These are phyloP conservation scores for Drosophila seclusa DNA, from an alignment of 2,888 invertebrate genomes.

Conservation along the genomic window DNA sequence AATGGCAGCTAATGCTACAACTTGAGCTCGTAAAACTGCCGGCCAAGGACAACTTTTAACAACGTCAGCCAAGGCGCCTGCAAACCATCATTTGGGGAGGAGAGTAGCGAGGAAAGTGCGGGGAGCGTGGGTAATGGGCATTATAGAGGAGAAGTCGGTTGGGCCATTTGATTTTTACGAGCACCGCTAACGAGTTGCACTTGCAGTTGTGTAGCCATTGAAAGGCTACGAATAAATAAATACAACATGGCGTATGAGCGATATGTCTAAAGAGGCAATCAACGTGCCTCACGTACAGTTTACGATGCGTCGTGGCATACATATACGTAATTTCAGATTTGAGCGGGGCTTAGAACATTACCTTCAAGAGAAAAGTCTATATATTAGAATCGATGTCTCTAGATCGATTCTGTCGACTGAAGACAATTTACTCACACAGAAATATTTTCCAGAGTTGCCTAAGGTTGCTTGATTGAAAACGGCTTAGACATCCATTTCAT, in stretches of 20 bases:
- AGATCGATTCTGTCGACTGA: not conserved
- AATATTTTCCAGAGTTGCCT: no score
- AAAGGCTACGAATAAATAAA: slow-evolving; percentile 53
- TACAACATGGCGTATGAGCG: slow-evolving; percentile 65
- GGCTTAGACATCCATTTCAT: not conserved
- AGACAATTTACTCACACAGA: no score
- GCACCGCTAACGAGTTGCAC: slow-evolving; percentile 69
- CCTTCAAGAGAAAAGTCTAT: not conserved
- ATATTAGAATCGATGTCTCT: not conserved
- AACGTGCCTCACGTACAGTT: slow-evolving; percentile 29
- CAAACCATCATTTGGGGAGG: not conserved
- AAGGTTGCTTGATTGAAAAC: not conserved
- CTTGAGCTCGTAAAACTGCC: slow-evolving; percentile 69
- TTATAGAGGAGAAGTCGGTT: slow-evolving; percentile 10
- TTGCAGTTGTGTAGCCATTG: slow-evolving; percentile 55
- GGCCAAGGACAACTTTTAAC: slow-evolving; percentile 71
- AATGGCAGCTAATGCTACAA: slow-evolving; percentile 65
- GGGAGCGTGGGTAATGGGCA: not conserved
- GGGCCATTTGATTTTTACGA: slow-evolving; percentile 74
- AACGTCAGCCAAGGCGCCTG: slow-evolving; percentile 38
- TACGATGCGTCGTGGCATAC: slow-evolving; percentile 1
- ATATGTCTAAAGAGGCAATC: slow-evolving; percentile 61
- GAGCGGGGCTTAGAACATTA: not conserved
- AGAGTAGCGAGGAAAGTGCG: no score
- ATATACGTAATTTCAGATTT: slow-evolving; percentile 6